phyloP scores from a whole-genome alignment of 2,113 vertebrate genomes.

The Notothenia rossii region DNA sequence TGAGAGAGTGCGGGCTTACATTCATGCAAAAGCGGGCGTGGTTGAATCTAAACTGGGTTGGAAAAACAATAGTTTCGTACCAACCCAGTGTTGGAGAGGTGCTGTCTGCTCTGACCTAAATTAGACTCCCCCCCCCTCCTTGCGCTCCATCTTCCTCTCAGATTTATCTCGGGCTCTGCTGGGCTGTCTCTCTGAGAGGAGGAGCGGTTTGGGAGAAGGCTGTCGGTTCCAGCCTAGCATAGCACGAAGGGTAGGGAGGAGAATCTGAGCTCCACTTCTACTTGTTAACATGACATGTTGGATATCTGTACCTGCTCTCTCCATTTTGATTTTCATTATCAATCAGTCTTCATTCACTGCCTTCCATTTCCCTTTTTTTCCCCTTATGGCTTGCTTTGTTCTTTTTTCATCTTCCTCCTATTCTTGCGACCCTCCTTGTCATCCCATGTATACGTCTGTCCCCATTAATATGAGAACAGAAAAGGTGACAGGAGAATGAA shows the following conservation, averaged over 20 bases:
- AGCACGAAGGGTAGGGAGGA: slow-evolving; percentile 48
- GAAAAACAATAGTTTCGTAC: too few relatives aligned
- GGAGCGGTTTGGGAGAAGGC: slow-evolving; percentile 43
- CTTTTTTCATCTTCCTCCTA: slow-evolving; percentile 9
- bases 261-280: slow-evolving; percentile 52
- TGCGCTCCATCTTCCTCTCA: slow-evolving; percentile 36
- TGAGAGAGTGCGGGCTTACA: too few relatives aligned
- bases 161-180: slow-evolving; percentile 61
- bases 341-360: slow-evolving; percentile 43
- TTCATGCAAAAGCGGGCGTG: too few relatives aligned
- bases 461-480: slow-evolving; percentile 38
- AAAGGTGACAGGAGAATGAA: slow-evolving; percentile 60
- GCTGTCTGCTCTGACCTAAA: slow-evolving; percentile 71
- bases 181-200: slow-evolving; percentile 50
- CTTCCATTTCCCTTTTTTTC: slow-evolving; percentile 11
- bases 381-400: slow-evolving; percentile 11
- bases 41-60: too few relatives aligned
- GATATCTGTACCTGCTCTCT: slow-evolving; percentile 47
- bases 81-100: slow-evolving; percentile 30
- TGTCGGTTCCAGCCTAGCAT: slow-evolving; percentile 56
- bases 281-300: slow-evolving; percentile 64
- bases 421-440: slow-evolving; percentile 42
- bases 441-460: slow-evolving; percentile 32
- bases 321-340: slow-evolving; percentile 51
- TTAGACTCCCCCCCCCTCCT: slow-evolving; percentile 31